Evolutionary conservation across 2,797 vertebrate genomes (phyloP), one percentile per base, ranked within the genome.

Genomic region (Melanogrammus aeglefinus): DNA sequence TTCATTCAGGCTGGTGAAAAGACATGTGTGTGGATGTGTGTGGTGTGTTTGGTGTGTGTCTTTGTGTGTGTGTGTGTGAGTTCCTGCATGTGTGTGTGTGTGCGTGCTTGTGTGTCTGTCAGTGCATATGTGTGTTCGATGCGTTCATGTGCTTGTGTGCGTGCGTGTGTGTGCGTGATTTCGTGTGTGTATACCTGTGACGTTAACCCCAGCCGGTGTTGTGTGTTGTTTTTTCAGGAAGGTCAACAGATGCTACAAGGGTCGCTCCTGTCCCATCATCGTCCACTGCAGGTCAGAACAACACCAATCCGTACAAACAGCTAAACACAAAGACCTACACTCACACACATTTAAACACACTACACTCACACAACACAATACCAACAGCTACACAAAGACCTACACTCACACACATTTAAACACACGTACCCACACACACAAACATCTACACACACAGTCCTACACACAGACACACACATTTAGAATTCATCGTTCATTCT

Each of bases 211-310:
- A 76, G 51, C 69, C 39, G 10, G 39, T 41, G 39, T 41, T 41
- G 39, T 41, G 39, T 41, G 39, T 12, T 83, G 84, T 95, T 82
- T 95, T 95, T 82, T 95, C 95, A 99, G 98, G 93, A 99, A 99
- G 95, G 97, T 99, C 87, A 99, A 99, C 96, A 99, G 99, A 95
- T 99, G 97, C 94, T 99, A 99, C 95, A 95, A 96, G 87, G 98
- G 98, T 88, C 96, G 97, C 74, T 97, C 97, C 84, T 99, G 98
- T 94, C 98, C 98, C 47, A 95, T 99, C 94, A 97, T 97, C 87
- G 96, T 99, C 90, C 98, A 99, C 80, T 99, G 97, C 97, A 99
- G 98, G 98, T 94, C 95, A 97, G 97, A 97, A 1, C 21, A 27
- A 24, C 57, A 66, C 6, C 9, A n/a, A 1, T 1, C 44, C 36